phyloP scores from a whole-genome alignment of 1,140 invertebrate species.

The Bathynomus jamesi region DNA sequence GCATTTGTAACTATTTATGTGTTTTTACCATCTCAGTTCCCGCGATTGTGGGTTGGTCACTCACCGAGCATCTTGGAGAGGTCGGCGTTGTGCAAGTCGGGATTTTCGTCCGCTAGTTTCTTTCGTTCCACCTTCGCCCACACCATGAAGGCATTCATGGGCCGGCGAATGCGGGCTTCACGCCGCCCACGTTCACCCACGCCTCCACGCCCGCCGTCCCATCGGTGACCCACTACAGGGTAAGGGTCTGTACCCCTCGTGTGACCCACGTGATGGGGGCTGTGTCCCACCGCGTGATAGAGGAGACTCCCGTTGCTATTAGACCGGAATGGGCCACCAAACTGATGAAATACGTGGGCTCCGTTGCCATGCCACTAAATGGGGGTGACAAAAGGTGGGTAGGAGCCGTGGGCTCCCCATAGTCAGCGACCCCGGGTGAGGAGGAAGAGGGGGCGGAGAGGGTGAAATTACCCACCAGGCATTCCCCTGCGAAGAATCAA shows the following conservation, averaged over 20 bases:
- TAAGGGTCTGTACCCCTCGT: constrained; percentile 14
- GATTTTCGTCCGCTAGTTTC: constrained; percentile 85
- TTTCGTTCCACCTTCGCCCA: constrained; percentile 91
- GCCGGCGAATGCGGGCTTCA: constrained; percentile 63
- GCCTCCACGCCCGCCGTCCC: too few species aligned
- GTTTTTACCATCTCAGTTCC: too few species aligned
- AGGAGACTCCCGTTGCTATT: constrained; percentile 3
- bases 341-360: background rate
- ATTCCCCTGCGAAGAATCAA: constrained; percentile 8
- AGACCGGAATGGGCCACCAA: constrained; percentile 6
- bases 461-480: constrained; percentile 13
- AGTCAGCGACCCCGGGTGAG: constrained; percentile 22
- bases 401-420: constrained; percentile 21
- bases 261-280: constrained; percentile 19
- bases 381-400: background rate
- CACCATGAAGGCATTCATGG: constrained; percentile 94
- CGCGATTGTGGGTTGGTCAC: too few species aligned
- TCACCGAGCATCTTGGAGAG: constrained; percentile 92
- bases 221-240: background rate
- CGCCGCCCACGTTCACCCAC: too few species aligned
- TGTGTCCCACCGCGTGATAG: constrained; percentile 17
- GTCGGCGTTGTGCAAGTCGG: too few species aligned
- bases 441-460: constrained; percentile 16
- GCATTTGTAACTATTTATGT: too few species aligned
- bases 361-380: background rate